Conservation (phyloP, 2,888 invertebrate species). For the Drosophila longiperda region DNA sequence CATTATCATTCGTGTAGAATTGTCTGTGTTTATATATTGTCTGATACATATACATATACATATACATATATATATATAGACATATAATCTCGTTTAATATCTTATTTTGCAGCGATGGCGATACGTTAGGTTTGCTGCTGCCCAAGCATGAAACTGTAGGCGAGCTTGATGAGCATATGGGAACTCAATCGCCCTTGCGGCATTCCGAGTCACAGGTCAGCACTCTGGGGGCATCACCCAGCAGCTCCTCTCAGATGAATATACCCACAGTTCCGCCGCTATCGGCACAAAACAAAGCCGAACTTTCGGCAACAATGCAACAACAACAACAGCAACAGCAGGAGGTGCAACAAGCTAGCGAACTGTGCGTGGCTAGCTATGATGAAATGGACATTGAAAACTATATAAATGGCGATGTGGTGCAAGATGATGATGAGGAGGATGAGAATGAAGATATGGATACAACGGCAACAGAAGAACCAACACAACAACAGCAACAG, state of each 20-base stretch:
- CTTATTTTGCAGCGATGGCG: conserved; percentile 60
- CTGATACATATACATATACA: neutral
- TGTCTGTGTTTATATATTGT: neutral
- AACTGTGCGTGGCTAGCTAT: conserved; percentile 69
- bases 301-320: conserved; percentile 33
- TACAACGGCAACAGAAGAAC: conserved; percentile 40
- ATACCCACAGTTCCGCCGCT: conserved; percentile 69
- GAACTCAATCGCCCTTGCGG: conserved; percentile 31
- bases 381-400: conserved; percentile 83
- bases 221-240: conserved; percentile 47
- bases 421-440: conserved; percentile 60
- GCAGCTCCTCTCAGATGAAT: conserved; percentile 51
- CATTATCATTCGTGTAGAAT: no score
- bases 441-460: conserved; percentile 62
- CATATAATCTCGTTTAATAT: neutral
- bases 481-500: conserved; percentile 40
- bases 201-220: conserved; percentile 34
- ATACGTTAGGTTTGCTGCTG: conserved; percentile 68
- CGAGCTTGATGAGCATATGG: conserved; percentile 73
- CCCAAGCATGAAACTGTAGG: conserved; percentile 70
- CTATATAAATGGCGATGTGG: conserved; percentile 79
- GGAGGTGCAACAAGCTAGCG: conserved; percentile 50
- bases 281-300: conserved; percentile 66
- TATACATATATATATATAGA: neutral
- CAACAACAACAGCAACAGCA: conserved; percentile 53